These are phyloP conservation scores for Coryphaenoides rupestris DNA, from an alignment of 2,113 vertebrate species.

Conservation along the genomic window DNA sequence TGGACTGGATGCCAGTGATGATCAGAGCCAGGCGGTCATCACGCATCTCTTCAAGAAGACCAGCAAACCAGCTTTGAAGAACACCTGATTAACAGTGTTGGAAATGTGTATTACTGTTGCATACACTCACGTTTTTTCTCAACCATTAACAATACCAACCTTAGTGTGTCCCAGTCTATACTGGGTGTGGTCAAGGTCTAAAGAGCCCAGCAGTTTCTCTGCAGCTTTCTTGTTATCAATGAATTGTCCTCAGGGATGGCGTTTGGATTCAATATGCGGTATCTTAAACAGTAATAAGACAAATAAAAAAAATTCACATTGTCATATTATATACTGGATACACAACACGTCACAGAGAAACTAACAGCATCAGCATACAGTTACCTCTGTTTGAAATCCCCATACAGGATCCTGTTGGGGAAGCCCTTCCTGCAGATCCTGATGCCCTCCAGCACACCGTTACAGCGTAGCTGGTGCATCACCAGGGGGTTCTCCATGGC, in stretches of 20 bases:
- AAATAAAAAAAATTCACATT: too few relatives aligned
- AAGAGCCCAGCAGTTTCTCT: slow-evolving; percentile 74
- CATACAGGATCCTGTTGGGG: slow-evolving; percentile 86
- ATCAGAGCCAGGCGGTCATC: slow-evolving; percentile 85
- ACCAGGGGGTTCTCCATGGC: slow-evolving; percentile 89
- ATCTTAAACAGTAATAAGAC: slow-evolving; percentile 53
- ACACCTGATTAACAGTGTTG: slow-evolving; percentile 65
- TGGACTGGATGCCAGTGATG: slow-evolving; percentile 83
- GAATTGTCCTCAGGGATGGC: slow-evolving; percentile 80
- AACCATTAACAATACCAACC: slow-evolving; percentile 47
- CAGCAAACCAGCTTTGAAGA: slow-evolving; percentile 84
- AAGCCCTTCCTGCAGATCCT: slow-evolving; percentile 89
- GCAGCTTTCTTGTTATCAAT: slow-evolving; percentile 87
- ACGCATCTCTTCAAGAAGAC: slow-evolving; percentile 86
- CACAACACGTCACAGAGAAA: too few relatives aligned
- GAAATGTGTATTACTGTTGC: too few relatives aligned
- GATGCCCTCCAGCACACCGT: slow-evolving; percentile 90
- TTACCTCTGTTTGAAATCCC: slow-evolving; percentile 83
- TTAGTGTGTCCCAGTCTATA: slow-evolving; percentile 86
- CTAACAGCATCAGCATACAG: too few relatives aligned
- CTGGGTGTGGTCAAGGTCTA: slow-evolving; percentile 82
- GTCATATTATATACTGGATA: too few relatives aligned
- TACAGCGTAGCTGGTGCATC: slow-evolving; percentile 97
- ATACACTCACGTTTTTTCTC: too few relatives aligned
- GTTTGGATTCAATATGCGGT: slow-evolving; percentile 61